Percentiles rank a stretch among this genome's conserved stretches.
Evolutionary conservation across 1,140 invertebrate species (phyloP).

Genomic region (Drosophila mayri): DNA sequence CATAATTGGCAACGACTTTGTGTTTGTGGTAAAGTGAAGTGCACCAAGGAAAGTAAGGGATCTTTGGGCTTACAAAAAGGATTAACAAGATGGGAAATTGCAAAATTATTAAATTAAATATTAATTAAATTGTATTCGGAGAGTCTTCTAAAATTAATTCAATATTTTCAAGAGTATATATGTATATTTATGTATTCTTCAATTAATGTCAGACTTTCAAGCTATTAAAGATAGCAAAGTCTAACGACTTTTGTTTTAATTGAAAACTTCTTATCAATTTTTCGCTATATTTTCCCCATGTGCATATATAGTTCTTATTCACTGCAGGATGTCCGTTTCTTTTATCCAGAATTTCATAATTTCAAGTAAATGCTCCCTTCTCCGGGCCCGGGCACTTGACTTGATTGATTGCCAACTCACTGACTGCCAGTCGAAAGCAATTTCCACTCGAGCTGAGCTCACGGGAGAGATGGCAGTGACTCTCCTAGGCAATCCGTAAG

Average conservation of each 20-base stretch:
- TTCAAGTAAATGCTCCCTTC: conserved; percentile 34
- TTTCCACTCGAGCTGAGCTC: conserved; percentile 54
- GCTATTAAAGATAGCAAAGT: too few species aligned
- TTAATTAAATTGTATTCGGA: not conserved
- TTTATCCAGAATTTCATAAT: conserved; percentile 69
- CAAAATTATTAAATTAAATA: not conserved
- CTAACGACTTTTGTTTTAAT: too few species aligned
- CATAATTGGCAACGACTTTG: conserved; percentile 62
- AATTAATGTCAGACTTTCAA: too few species aligned
- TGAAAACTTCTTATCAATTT: not conserved
- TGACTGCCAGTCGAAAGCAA: conserved; percentile 59
- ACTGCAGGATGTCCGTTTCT: conserved; percentile 63
- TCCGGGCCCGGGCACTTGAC: conserved; percentile 52
- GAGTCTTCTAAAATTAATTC: not conserved
- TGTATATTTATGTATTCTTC: too few species aligned
- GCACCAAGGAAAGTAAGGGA: not conserved
- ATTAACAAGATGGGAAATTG: not conserved
- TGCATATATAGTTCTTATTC: not conserved
- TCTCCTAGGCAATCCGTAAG: conserved; percentile 42
- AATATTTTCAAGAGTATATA: not conserved
- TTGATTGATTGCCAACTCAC: conserved; percentile 77
- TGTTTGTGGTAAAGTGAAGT: conserved; percentile 4
- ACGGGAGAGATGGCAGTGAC: conserved; percentile 29
- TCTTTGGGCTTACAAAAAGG: not conserved
- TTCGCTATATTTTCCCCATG: not conserved